Evolutionary conservation across 2,888 invertebrate species (phyloP), one percentile per base, ranked within the genome.

Genomic region (Drosophila robusta): DNA sequence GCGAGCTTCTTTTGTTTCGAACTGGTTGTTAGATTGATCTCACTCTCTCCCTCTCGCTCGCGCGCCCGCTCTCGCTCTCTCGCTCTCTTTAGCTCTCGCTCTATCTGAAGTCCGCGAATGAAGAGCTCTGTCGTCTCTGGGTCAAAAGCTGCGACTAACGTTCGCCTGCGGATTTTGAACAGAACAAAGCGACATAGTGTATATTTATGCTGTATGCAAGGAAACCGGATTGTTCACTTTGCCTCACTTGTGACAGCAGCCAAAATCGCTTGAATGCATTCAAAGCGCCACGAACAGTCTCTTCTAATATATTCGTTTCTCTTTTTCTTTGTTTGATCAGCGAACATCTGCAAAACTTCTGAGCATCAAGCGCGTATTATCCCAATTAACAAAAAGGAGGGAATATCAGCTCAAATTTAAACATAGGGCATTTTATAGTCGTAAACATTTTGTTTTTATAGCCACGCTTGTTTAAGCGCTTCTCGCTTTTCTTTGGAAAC

Each of bases 11-110:
- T 89, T 88, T 73, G 74, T 79, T 74, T 61, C 75, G 68, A 89
- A 89, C 85, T 75, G 80, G 87, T 73, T 83, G 72, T 44, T 38
- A 54, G 63, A 66, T 80, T 75, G 84, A 84, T 84, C 89, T 84
- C 87, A 80, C 87, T 75, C 11, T 34, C 34, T 3, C 34, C 4
- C 34, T 34, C 4, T 34, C 12, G 4, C 12, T 12, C 34, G n/a
- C n/a, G n/a, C n/a, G n/a, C n/a, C n/a, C n/a, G n/a, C n/a, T n/a
- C 11, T 34, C 34, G 3, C 34, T 12, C 34, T 34, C 4, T 34
- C 12, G 4, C 12, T 12, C 34, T 34, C 4, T 11, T 3, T 11
- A 9, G 11, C 12, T 32, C 32, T 32, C 11, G 11, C 32, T 32
- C 32, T 2, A 2, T 11, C 11, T 32, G 42, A 41, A 67, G 45